Evolutionary conservation across 2,113 vertebrate genomes (phyloP).

Genomic region (Neodontobutis hainanensis): DNA sequence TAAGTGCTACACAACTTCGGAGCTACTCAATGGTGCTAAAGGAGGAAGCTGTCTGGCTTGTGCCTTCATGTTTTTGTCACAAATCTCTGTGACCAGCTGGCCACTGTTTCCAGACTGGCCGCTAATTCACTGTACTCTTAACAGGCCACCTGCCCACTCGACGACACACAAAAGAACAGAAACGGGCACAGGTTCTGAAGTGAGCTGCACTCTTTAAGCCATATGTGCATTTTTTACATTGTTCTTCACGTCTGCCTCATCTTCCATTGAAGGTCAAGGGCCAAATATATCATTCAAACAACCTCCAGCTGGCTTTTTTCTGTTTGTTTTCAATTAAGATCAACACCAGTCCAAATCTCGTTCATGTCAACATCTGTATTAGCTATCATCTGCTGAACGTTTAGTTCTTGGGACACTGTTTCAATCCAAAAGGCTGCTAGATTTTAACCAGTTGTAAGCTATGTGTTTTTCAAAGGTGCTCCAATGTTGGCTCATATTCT

Average conservation of each 20-base stretch:
- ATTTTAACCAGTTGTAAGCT: constrained; percentile 59
- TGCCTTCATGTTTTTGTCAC: constrained; percentile 32
- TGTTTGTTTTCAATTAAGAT: constrained; percentile 38
- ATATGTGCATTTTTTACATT: constrained; percentile 14
- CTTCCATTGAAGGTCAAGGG: constrained; percentile 35
- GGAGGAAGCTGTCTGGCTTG: constrained; percentile 43
- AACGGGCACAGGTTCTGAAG: constrained; percentile 9
- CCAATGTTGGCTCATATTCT: constrained; percentile 19
- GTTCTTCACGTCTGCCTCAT: constrained; percentile 6
- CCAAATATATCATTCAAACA: constrained; percentile 18
- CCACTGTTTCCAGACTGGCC: constrained; percentile 32
- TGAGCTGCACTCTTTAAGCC: constrained; percentile 36
- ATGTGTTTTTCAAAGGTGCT: constrained; percentile 17
- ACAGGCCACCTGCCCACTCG: constrained; percentile 25
- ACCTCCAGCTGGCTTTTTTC: constrained; percentile 23
- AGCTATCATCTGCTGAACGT: not conserved
- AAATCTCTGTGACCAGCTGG: constrained; percentile 35
- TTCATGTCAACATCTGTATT: constrained; percentile 7
- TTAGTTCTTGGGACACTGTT: constrained; percentile 13
- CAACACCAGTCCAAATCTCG: constrained; percentile 20
- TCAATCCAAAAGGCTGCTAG: constrained; percentile 1
- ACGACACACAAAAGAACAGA: constrained; percentile 17
- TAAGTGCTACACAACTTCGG: constrained; percentile 21
- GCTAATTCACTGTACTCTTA: constrained; percentile 1
- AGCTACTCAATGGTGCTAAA: constrained; percentile 65